A percentile compares a stretch with the other conserved stretches of the same genome.
Conservation (phyloP, 2,797 vertebrate species). For the Falco concolor region DNA sequence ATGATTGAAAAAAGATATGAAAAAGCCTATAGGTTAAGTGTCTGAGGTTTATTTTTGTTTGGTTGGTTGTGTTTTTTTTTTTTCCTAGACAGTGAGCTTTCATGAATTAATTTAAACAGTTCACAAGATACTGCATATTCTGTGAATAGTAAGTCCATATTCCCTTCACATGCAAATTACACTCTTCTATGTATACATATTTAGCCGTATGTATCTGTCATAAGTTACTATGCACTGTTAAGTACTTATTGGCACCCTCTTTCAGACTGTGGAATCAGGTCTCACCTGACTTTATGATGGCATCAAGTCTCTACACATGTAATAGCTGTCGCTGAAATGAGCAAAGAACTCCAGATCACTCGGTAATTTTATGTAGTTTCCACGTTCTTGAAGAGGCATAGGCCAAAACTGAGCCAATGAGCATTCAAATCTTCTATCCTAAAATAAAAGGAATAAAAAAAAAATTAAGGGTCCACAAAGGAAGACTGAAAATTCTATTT, state of each 20-base stretch:
- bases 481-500: not conserved
- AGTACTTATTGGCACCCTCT: not conserved
- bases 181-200: not conserved
- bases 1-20: not conserved
- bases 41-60: not conserved
- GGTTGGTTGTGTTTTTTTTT: fast-evolving
- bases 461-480: not conserved
- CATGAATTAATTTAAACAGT: not conserved
- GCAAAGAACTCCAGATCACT: not conserved
- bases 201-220: not conserved
- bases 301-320: not conserved
- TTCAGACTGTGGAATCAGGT: not conserved
- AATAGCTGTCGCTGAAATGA: not conserved
- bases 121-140: not conserved
- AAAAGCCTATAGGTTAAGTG: not conserved
- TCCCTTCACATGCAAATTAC: not conserved
- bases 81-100: not conserved
- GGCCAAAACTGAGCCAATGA: not conserved
- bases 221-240: not conserved
- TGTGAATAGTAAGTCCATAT: not conserved
- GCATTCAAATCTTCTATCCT: not conserved
- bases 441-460: not conserved
- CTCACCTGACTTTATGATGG: not conserved
- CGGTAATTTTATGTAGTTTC: not conserved
- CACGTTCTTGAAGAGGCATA: not conserved